phyloP scores from a whole-genome alignment of 2,113 vertebrate species.

The Columbina picui region DNA sequence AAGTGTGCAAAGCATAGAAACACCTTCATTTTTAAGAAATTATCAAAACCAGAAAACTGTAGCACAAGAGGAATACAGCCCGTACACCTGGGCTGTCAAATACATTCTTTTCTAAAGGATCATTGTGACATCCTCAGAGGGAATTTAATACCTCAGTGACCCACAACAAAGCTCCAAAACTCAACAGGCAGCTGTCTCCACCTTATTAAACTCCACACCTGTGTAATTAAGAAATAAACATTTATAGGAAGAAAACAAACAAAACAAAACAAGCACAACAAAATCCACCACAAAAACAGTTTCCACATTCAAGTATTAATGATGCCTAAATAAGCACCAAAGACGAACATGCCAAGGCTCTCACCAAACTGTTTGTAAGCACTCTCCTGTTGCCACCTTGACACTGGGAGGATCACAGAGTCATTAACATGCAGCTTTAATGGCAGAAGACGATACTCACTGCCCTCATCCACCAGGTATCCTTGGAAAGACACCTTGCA shows the following conservation, averaged over 20 bases:
- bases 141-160: neutral
- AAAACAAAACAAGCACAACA: too few species aligned
- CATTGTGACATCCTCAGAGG: neutral
- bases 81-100: neutral
- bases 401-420: neutral
- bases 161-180: neutral
- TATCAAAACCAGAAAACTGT: neutral
- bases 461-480: neutral
- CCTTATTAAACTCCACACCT: neutral
- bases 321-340: neutral
- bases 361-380: neutral
- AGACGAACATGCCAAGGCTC: accelerated
- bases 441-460: neutral
- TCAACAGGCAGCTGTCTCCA: neutral
- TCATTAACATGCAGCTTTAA: neutral
- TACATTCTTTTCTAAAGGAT: neutral
- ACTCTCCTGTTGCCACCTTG: neutral
- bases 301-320: neutral
- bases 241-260: too few species aligned
- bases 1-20: neutral
- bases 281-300: neutral
- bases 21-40: neutral
- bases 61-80: neutral
- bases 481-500: neutral
- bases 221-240: neutral